Base-by-base conservation (phyloP, 2,888 invertebrate species). In the Tetrapedia diversipes region DNA sequence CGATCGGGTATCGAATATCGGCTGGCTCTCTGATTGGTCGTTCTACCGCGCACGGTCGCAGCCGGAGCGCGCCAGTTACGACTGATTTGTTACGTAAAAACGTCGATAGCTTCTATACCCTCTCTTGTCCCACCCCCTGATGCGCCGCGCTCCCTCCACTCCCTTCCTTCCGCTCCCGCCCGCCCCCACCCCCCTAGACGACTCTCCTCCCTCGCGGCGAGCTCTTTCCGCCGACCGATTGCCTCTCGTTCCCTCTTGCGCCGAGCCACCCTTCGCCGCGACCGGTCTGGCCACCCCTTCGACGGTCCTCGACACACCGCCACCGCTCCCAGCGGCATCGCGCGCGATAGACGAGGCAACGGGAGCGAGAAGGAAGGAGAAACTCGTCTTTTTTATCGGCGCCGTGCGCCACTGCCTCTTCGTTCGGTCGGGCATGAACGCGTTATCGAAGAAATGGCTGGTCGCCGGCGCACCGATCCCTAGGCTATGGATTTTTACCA, bases 51-150 rank as follows among this genome's bases (percentile, higher is more conserved):
- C 91, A 89, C 89, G 88, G 89, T 88, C 88, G 87, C 88, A 81
- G 77, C 81, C 79, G 81, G 88, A 87, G 89, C 89, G 86, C 87
- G 88, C 88, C 88, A 89, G 91, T 91, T 90, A 90, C 91, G 91
- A 91, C 91, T 91, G 91, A 91, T 91, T 91, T 91, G 91, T 91
- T 91, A 91, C 91, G 91, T 90, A 91, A 91, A 91, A 91, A 91
- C 91, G 91, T 91, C 91, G 91, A 91, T 91, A 91, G 90, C 89
- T 88, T 89, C 88, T 89, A 90, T 90, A 88, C 86, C 83, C 88
- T 82, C 85, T 87, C 86, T 77, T 81, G 86, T 83, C 69, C 86
- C 83, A 80, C 83, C 86, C 83, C 80, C 83, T n/a, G 80, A 74
- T 77, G 82, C 79, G 61, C 78, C 72, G 69, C 80, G 27, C 83